These are phyloP conservation scores for Mus spretus DNA, from an alignment of 2,797 vertebrate genomes.

Conservation along the genomic window DNA sequence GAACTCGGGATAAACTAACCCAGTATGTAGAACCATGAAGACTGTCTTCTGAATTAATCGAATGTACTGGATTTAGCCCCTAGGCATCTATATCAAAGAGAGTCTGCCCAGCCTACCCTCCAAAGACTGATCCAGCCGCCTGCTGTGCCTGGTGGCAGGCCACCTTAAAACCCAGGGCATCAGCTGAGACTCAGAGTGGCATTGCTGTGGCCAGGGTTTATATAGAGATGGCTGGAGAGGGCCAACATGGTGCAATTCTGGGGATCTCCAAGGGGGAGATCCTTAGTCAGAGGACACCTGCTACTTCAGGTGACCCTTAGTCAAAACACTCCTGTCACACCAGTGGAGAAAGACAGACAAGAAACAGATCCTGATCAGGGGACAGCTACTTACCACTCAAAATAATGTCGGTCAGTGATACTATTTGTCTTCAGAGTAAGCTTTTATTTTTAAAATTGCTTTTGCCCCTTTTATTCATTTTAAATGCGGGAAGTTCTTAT, in stretches of 20 bases:
- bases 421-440: constrained; percentile 15
- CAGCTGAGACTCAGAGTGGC: background rate
- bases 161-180: background rate
- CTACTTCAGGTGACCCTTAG: background rate
- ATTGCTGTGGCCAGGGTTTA: fast-evolving
- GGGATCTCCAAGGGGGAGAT: background rate
- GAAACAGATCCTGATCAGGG: too few species aligned
- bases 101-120: background rate
- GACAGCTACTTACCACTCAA: too few species aligned
- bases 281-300: background rate
- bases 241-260: background rate
- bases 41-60: background rate
- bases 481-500: background rate
- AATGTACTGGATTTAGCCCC: background rate
- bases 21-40: background rate
- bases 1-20: background rate
- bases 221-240: fast-evolving
- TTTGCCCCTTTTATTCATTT: background rate
- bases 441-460: background rate
- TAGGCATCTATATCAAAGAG: background rate
- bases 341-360: background rate
- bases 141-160: background rate
- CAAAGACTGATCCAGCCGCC: fast-evolving
- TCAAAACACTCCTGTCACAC: background rate
- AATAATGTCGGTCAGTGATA: background rate